These are phyloP conservation scores for Pinna nobilis DNA, from an alignment of 1,140 invertebrate genomes.

Conservation along the genomic window DNA sequence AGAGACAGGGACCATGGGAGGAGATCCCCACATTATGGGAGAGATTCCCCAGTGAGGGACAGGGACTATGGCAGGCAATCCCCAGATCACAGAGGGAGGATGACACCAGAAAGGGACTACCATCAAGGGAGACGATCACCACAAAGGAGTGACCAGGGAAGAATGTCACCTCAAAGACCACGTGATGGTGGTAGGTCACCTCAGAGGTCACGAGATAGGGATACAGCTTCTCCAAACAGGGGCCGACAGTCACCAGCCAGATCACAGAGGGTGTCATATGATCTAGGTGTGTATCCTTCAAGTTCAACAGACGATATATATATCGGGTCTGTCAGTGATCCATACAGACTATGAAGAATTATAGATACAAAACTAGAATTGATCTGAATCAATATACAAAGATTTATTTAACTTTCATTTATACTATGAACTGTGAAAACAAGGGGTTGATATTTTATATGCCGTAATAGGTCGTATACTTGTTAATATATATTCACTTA, in stretches of 20 bases:
- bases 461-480: background rate
- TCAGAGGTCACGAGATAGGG: background rate
- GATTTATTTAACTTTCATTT: background rate
- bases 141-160: background rate
- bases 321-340: background rate
- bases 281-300: background rate
- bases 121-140: background rate
- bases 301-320: background rate
- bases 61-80: background rate
- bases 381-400: background rate
- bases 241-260: slow-evolving; percentile 4
- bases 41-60: slow-evolving; percentile 7
- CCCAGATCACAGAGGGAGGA: background rate
- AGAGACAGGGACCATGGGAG: background rate
- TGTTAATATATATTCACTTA: no score
- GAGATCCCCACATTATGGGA: background rate
- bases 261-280: slow-evolving; percentile 10
- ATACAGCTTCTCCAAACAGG: slow-evolving; percentile 3
- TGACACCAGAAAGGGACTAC: background rate
- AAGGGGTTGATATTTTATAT: background rate
- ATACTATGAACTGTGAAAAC: background rate
- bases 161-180: background rate
- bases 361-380: background rate
- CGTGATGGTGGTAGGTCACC: slow-evolving; percentile 28
- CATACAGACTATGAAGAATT: background rate